Base-by-base conservation (phyloP, 2,113 vertebrate species). In the Carassius gibelio region DNA sequence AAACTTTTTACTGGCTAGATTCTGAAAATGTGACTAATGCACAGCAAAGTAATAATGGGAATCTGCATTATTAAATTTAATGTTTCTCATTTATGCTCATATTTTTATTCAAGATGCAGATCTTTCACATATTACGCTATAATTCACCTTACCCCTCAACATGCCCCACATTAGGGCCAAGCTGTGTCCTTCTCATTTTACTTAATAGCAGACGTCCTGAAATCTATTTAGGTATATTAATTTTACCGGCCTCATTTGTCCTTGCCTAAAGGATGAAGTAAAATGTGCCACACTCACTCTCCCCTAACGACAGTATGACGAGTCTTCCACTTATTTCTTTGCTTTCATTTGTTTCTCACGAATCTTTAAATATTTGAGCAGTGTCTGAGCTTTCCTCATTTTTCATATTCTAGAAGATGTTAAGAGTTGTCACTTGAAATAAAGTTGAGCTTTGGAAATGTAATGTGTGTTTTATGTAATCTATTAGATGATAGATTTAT, bases 401-500 rank as follows among this genome's bases (percentile, higher is more conserved):
- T 30, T 17, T 30, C 23, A 48, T 55, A 8, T 76, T 55, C 74
- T 26, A 2, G 36, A 42, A 42, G 69, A n/a, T 75, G 10, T 52
- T 23, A 30, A 55, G 48, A 30, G 62, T n/a, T 59, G 52, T 66
- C n/a, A 9, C 21, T 66, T 30, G 36, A 17, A 8, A n/a, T 19
- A 52, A 36, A 45, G 8, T 17, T 66, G 0, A 72, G 42, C 10
- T 71, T 71, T 5, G 52, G 21, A 23, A 30, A 30, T 30, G 30
- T 30, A 30, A 30, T 30, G 30, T 30, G 2, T 72, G 21, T 38
- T 72, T 57, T 68, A 8, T 42, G 23, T 57, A n/a, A 34, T 71
- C 80, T 82, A 15, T 66, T 38, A 55, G 17, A 66, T 52, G 14
- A 23, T 57, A 8, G 13, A 21, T 76, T 76, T 76, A 34, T 84